Percentiles rank a stretch among this genome's conserved stretches.
Conservation (phyloP, 2,113 vertebrate species). For the Chrysemys picta region DNA sequence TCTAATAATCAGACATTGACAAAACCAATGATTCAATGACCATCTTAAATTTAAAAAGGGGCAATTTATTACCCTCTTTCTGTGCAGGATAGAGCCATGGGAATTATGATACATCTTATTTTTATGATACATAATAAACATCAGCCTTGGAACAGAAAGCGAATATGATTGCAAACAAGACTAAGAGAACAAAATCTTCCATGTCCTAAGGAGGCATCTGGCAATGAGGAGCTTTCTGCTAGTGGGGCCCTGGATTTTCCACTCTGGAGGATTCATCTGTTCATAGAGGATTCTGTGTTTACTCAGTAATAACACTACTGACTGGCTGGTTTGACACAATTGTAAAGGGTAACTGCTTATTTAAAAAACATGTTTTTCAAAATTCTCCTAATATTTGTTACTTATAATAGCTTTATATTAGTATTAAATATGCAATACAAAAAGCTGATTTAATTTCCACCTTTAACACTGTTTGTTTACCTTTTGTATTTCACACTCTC, state of each 20-base stretch:
- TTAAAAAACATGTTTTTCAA: neutral
- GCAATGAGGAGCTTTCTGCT: neutral
- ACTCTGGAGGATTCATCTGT: rapidly evolving
- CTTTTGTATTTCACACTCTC: rapidly evolving
- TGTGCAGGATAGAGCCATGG: slow-evolving; percentile 8
- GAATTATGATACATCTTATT: slow-evolving; percentile 27
- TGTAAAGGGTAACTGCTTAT: rapidly evolving
- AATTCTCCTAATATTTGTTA: rapidly evolving
- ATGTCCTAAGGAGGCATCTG: neutral
- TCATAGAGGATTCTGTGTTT: neutral
- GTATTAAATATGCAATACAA: neutral
- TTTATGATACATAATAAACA: neutral
- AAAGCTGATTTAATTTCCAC: neutral
- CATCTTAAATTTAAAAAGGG: slow-evolving; percentile 42
- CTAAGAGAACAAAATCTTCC: rapidly evolving
- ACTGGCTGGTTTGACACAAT: neutral
- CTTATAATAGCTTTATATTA: rapidly evolving
- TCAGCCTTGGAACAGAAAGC: neutral
- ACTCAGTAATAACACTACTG: neutral
- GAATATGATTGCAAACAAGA: rapidly evolving
- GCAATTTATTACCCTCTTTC: slow-evolving; percentile 24
- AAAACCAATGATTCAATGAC: slow-evolving; percentile 26
- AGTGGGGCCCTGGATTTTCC: rapidly evolving
- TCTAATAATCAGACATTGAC: slow-evolving; percentile 8
- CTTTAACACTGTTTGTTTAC: rapidly evolving